phyloP scores from a whole-genome alignment of 2,888 invertebrate species.

The Apodemia mormo region DNA sequence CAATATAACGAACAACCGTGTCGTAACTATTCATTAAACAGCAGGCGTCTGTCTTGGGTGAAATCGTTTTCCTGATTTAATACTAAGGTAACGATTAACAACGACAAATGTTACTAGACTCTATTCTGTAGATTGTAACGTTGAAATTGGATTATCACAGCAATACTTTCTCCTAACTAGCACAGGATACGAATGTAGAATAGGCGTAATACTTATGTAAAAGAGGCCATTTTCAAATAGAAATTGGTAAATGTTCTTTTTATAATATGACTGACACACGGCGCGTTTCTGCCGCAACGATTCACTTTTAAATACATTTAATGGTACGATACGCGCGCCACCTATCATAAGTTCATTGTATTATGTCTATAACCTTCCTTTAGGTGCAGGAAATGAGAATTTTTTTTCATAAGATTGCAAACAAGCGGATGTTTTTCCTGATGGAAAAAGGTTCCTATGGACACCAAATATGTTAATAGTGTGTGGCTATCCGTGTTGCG shows the following conservation, averaged over 20 bases:
- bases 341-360: no score
- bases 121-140: background rate
- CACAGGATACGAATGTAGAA: slow-evolving; percentile 7
- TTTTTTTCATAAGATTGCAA: no score
- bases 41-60: background rate
- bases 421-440: no score
- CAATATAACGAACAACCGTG: background rate
- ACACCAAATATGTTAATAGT: no score
- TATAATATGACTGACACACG: background rate
- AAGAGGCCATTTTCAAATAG: background rate
- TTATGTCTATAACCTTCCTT: no score
- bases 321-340: no score
- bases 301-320: no score
- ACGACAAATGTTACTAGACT: background rate
- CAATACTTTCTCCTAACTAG: background rate
- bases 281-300: no score
- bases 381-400: no score
- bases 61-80: slow-evolving; percentile 11
- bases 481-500: no score
- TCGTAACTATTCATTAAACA: slow-evolving; percentile 7
- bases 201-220: background rate
- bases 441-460: no score
- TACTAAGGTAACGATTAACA: background rate
- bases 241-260: background rate
- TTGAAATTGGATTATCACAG: background rate